These are phyloP conservation scores for Agonopterix heracliana DNA, from an alignment of 2,888 invertebrate species.

Conservation along the genomic window DNA sequence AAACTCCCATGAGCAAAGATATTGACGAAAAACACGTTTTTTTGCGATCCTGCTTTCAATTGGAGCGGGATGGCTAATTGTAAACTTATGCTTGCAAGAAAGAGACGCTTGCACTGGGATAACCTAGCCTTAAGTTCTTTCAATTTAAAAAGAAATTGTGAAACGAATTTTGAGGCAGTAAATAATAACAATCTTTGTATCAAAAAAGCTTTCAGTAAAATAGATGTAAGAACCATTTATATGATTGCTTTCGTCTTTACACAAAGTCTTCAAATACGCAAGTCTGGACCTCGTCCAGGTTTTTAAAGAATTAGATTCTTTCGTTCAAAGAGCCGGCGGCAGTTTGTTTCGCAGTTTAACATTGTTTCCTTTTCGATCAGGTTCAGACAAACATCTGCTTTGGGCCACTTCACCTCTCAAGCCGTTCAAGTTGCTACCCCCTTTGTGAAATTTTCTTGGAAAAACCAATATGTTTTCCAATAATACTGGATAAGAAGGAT, in stretches of 20 bases:
- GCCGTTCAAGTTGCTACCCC: conserved; percentile 28
- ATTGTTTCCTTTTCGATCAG: conserved; percentile 64
- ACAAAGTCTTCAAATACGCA: neutral
- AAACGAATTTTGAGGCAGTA: too few relatives aligned
- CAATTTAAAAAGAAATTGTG: too few relatives aligned
- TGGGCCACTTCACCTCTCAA: conserved; percentile 30
- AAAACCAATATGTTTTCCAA: conserved; percentile 6
- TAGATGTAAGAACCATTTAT: too few relatives aligned
- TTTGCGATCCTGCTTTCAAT: too few relatives aligned
- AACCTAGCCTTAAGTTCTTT: too few relatives aligned
- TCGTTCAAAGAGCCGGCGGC: conserved; percentile 42
- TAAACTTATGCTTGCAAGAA: too few relatives aligned
- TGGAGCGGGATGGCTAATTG: too few relatives aligned
- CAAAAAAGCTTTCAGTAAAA: too few relatives aligned
- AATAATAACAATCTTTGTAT: too few relatives aligned
- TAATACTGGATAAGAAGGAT: neutral
- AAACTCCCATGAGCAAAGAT: too few relatives aligned
- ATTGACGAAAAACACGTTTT: too few relatives aligned
- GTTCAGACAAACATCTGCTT: conserved; percentile 50
- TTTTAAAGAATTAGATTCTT: conserved; percentile 25
- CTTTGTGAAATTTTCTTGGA: conserved; percentile 31
- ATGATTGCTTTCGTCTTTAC: neutral
- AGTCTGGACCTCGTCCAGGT: conserved; percentile 27
- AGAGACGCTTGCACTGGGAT: too few relatives aligned
- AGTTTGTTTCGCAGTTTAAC: conserved; percentile 65